Conservation (phyloP, 1,140 invertebrate genomes). For the Penaeus japonicus region DNA sequence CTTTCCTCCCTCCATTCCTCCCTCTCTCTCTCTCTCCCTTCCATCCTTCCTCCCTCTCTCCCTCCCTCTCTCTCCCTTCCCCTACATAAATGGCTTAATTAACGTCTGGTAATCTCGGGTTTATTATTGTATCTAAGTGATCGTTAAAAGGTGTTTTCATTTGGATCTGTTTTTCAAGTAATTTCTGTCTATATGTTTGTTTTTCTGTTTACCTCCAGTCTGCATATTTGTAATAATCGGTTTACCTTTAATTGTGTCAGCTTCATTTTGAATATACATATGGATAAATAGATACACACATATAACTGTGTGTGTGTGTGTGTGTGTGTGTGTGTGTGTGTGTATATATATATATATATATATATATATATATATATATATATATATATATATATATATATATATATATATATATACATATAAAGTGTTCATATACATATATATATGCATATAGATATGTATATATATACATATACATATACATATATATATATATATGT, state of each 20-base stretch:
- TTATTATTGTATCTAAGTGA: no score
- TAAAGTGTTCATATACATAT: background rate
- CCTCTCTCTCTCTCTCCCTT: background rate
- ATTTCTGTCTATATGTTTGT: background rate
- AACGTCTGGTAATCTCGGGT: no score
- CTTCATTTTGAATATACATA: no score
- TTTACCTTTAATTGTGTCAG: background rate
- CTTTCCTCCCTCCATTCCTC: background rate
- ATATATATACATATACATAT: background rate
- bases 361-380: background rate
- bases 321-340: no score
- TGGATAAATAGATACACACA: background rate
- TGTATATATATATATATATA: background rate
- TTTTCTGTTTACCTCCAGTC: background rate
- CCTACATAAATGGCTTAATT: background rate
- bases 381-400: background rate
- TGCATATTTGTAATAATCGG: no score
- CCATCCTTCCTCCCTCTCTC: background rate
- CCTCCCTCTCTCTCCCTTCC: no score
- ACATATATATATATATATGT: background rate
- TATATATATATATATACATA: background rate
- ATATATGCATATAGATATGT: background rate
- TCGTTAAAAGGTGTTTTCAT: no score
- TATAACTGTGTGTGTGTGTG: no score
- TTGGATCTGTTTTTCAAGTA: no score